Evolutionary conservation across 2,113 vertebrate genomes (phyloP).

Genomic region (Pseudorectes ferrugineus): DNA sequence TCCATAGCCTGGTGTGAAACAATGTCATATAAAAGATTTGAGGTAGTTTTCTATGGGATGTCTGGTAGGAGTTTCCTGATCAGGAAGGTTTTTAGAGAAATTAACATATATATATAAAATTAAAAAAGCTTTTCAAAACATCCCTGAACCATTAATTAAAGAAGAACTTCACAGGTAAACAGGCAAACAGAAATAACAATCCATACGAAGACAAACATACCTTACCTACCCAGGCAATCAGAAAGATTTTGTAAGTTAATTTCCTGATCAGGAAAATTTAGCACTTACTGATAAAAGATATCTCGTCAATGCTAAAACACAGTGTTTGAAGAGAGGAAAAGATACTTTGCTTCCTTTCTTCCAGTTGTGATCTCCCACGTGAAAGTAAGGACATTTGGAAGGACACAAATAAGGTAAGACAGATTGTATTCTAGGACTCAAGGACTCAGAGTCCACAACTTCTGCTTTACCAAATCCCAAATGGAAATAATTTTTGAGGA

Average conservation of each 20-base stretch:
- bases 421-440: background rate
- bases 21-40: background rate
- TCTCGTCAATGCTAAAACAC: background rate
- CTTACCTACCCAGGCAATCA: background rate
- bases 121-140: background rate
- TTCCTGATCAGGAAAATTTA: background rate
- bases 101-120: background rate
- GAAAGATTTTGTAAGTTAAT: background rate
- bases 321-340: background rate
- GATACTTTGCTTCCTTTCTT: background rate
- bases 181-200: background rate
- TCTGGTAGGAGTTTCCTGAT: background rate
- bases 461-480: background rate
- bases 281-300: background rate
- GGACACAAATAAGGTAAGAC: background rate
- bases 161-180: background rate
- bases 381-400: background rate
- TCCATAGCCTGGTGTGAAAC: background rate
- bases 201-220: background rate
- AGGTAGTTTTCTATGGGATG: background rate
- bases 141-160: background rate
- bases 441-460: background rate
- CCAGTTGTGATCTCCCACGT: background rate
- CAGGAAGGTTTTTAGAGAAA: background rate
- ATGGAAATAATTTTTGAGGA: fast-evolving